phyloP scores from a whole-genome alignment of 1,140 invertebrate species.

The Drosophila ambigua region DNA sequence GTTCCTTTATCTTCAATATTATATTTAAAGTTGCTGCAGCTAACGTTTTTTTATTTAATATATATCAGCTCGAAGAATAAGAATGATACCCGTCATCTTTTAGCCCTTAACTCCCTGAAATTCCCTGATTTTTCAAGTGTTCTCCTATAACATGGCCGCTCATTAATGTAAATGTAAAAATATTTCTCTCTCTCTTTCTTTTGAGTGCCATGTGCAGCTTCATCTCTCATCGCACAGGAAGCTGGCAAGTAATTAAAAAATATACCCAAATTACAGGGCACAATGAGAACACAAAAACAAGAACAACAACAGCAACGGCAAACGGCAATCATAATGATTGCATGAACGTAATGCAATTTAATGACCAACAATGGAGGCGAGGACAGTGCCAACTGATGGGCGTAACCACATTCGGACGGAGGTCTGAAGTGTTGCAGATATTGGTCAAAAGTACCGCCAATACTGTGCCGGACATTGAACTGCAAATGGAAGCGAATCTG shows the following conservation, averaged over 20 bases:
- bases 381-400: slow-evolving; percentile 27
- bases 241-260: slow-evolving; percentile 55
- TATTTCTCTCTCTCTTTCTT: no score
- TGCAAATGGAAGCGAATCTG: not conserved
- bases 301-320: slow-evolving; percentile 28
- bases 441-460: slow-evolving; percentile 72
- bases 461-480: slow-evolving; percentile 9
- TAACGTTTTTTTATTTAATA: no score
- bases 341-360: slow-evolving; percentile 75
- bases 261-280: slow-evolving; percentile 47
- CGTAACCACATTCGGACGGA: slow-evolving; percentile 49
- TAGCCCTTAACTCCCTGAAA: no score
- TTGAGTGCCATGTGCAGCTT: no score
- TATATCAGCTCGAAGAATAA: no score
- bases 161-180: no score
- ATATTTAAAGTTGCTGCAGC: no score
- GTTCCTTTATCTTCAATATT: no score
- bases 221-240: not conserved
- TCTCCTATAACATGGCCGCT: no score
- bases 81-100: no score
- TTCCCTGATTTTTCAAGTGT: no score
- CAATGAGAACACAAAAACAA: slow-evolving; percentile 32
- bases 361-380: slow-evolving; percentile 52
- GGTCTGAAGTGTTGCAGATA: slow-evolving; percentile 76
- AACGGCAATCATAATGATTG: slow-evolving; percentile 67